Evolutionary conservation across 1,140 invertebrate species (phyloP), one percentile per base, ranked within the genome.

Genomic region (Drosophila kepulauana): DNA sequence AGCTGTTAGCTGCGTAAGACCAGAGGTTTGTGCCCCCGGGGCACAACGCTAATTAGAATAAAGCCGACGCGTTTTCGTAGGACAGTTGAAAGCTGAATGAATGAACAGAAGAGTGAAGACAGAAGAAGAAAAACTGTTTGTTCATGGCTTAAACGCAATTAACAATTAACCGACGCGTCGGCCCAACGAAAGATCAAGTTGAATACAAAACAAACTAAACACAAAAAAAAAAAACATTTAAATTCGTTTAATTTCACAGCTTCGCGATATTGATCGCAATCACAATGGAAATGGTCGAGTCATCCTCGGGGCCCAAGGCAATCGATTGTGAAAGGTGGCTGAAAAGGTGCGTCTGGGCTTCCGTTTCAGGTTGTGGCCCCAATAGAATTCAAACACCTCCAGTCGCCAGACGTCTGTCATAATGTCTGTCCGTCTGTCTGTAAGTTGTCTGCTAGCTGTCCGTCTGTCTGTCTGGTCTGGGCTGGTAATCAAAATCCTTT

Each of bases 401-500:
- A 25, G 64, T 63, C 65, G 46, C 45, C 77, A 69, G 70, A 68
- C 30, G 46, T 33, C 41, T 20, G 49, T 38, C 66, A 72, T 65
- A 65, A 64, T 16, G 46, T 33, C 41, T 20, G 52, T 30, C 63
- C 38, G 43, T 41, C 70, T 15, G 15, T 56, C 59, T 7, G 20
- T 20, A 20, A 20, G 20, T 20, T 25, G 28, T 48, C 52, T 48
- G 13, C 20, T 20, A 3, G 16, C 16, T 16, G 16, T 16, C 35
- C 8, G 35, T 62, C 64, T 15, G 15, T 48, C 43, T 28, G 10
- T 65, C 68, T 54, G 10, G 41, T 48, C 59, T 16, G 62, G 45
- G 62, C 69, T 59, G 61, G 84, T 89, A 88, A 89, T 88, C 85
- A 89, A 89, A 90, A 89, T 89, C 85, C 85, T 89, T 89, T 89